These are phyloP conservation scores for Alectura lathami DNA, from an alignment of 2,113 vertebrate genomes.

Conservation along the genomic window DNA sequence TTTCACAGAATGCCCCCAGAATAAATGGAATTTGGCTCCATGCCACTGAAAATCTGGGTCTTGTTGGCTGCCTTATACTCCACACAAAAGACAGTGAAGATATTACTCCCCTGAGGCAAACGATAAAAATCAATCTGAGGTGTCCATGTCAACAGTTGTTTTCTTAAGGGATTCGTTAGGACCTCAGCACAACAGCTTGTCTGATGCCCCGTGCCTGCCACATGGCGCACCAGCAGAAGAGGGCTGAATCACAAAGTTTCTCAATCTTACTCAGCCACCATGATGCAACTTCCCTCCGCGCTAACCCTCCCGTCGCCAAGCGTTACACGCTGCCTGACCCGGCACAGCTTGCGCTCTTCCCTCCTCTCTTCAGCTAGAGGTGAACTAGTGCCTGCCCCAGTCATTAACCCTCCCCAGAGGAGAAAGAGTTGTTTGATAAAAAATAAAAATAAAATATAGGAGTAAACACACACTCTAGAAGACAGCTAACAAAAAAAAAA, in stretches of 20 bases:
- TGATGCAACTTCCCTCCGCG: slow-evolving; percentile 34
- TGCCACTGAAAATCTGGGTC: neutral
- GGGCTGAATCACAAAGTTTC: slow-evolving; percentile 36
- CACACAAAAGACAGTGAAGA: neutral
- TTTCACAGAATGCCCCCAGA: neutral
- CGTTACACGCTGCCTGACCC: neutral
- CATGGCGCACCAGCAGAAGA: neutral
- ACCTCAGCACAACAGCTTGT: neutral
- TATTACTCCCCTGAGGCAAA: neutral
- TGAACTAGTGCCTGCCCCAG: neutral
- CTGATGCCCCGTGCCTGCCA: neutral
- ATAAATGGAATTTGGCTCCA: neutral
- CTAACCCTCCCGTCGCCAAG: neutral
- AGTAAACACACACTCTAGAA: neutral
- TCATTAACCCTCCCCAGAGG: neutral
- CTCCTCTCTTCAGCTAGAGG: neutral
- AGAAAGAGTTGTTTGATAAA: neutral
- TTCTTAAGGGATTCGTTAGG: neutral
- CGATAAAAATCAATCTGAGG: neutral
- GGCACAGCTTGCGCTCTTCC: neutral
- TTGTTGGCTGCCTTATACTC: neutral
- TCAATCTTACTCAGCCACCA: neutral
- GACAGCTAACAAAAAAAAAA: neutral
- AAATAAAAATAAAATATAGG: neutral
- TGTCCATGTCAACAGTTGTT: neutral